phyloP scores from a whole-genome alignment of 2,113 vertebrate genomes.

The Elgaria multicarinata region DNA sequence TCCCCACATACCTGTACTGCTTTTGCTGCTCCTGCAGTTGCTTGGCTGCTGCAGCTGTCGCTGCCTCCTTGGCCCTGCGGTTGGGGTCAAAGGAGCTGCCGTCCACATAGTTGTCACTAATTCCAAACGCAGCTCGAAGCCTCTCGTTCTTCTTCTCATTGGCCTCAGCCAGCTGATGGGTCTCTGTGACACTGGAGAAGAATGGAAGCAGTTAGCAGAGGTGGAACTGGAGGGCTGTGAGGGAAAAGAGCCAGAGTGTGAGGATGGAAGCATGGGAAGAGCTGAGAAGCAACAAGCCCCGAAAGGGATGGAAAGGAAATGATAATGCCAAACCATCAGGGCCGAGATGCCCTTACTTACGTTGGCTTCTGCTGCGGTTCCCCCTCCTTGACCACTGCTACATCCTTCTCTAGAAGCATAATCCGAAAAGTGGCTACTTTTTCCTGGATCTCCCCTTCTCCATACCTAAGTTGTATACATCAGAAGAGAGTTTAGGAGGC shows the following conservation, averaged over 20 bases:
- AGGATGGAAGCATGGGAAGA: not conserved
- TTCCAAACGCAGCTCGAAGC: conserved; percentile 89
- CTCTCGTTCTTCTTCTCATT: conserved; percentile 93
- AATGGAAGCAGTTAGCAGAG: not conserved
- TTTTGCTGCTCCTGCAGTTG: conserved; percentile 77
- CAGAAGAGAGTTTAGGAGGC: not conserved
- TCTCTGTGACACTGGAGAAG: conserved; percentile 82
- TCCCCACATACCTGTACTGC: conserved; percentile 76
- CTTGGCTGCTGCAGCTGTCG: conserved; percentile 72
- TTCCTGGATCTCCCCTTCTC: conserved; percentile 90
- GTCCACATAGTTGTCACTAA: conserved; percentile 88
- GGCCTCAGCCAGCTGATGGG: conserved; percentile 90
- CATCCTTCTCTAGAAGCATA: conserved; percentile 91
- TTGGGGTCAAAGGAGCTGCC: conserved; percentile 92
- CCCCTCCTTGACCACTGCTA: conserved; percentile 79
- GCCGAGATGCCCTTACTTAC: conserved; percentile 55
- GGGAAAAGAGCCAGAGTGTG: not conserved
- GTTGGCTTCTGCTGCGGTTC: conserved; percentile 65
- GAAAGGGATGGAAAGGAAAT: not conserved
- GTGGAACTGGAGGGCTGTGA: not conserved
- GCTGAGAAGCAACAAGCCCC: not conserved
- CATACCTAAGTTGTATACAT: conserved; percentile 77
- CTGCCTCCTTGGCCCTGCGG: conserved; percentile 84
- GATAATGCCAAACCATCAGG: not conserved
- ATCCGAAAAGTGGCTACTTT: conserved; percentile 92